Evolutionary conservation across 1,140 invertebrate species (phyloP), one percentile per base, ranked within the genome.

Genomic region (Heterodera carotae): DNA sequence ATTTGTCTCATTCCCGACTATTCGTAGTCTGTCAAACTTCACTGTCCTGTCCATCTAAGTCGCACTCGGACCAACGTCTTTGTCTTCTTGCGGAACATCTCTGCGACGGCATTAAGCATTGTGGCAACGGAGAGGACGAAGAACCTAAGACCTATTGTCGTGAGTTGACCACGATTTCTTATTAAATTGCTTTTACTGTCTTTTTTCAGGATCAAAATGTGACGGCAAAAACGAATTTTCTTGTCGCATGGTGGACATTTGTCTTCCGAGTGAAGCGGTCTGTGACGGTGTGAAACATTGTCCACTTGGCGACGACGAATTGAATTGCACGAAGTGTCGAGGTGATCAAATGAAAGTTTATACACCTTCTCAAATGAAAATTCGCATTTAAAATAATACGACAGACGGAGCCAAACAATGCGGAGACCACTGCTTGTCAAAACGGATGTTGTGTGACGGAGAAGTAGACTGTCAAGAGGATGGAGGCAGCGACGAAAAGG

Each of bases 241-340:
- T 27, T 83, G 82, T 59, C 43, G 62, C 7, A 27, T 34, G 27
- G 34, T 29, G 27, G 69, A 79, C 60, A 80, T 75, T 43, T 83
- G 82, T 56, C 43, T 83, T 60, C 76, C 83, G 6, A 80, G 18
- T 3, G 31, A 59, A 25, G 76, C 56, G n/a, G 34, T 69, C 7
- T 83, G 82, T 66, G 82, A 83, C 34, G 82, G 82, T 18, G 83
- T 84, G 8, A 31, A 43, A 18, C 82, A 84, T 60, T 83, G 82
- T 36, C 76, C 69, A 22, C 27, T 27, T 34, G 80, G 70, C 25
- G 82, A 84, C 34, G 82, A 83, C 62, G 82, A 83, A 71, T 31
- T 64, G 27, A 70, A 76, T 7, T 83, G 82, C 68, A 34, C 25
- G 27, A 27, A 64, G 10, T 82, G 81, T 66, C 31, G 62, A 34